Conservation (phyloP, 2,888 invertebrate species). For the Crioceris asparagi region DNA sequence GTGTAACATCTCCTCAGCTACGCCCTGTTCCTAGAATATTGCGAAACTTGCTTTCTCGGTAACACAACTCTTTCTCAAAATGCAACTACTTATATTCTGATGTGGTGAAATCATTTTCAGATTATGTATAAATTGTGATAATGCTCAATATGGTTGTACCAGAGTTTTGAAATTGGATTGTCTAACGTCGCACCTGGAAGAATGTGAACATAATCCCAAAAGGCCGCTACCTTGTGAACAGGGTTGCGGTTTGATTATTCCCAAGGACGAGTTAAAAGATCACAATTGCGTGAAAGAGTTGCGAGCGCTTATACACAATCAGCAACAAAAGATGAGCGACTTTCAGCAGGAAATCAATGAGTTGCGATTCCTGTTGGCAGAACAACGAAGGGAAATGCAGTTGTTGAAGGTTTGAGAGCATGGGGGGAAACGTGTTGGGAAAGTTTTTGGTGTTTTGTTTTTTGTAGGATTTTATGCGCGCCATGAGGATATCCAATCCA, state of each 20-base stretch:
- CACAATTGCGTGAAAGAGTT: slow-evolving; percentile 91
- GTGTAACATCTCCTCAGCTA: slow-evolving; percentile 79
- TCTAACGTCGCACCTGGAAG: slow-evolving; percentile 73
- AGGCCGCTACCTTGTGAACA: slow-evolving; percentile 86
- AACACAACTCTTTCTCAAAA: slow-evolving; percentile 18
- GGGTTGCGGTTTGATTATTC: slow-evolving; percentile 88
- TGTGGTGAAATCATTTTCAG: slow-evolving; percentile 36
- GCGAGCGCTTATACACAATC: slow-evolving; percentile 70
- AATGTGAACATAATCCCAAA: slow-evolving; percentile 92
- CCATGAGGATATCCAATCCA: slow-evolving; percentile 85
- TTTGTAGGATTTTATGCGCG: slow-evolving; percentile 77
- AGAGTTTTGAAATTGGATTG: slow-evolving; percentile 78
- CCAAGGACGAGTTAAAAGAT: slow-evolving; percentile 88
- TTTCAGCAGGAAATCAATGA: slow-evolving; percentile 80
- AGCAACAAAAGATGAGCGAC: slow-evolving; percentile 76
- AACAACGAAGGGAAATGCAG: slow-evolving; percentile 81
- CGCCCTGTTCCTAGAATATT: slow-evolving; percentile 89
- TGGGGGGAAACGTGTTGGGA: too few species aligned
- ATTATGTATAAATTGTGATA: slow-evolving; percentile 84
- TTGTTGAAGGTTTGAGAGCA: slow-evolving; percentile 82
- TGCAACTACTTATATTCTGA: background rate
- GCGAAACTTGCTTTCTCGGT: slow-evolving; percentile 81
- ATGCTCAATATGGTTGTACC: slow-evolving; percentile 77
- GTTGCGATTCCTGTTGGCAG: slow-evolving; percentile 76
- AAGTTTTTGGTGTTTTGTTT: slow-evolving; percentile 4